These are phyloP conservation scores for Muntiacus muntjak DNA, from an alignment of 2,113 vertebrate genomes.

Conservation along the genomic window DNA sequence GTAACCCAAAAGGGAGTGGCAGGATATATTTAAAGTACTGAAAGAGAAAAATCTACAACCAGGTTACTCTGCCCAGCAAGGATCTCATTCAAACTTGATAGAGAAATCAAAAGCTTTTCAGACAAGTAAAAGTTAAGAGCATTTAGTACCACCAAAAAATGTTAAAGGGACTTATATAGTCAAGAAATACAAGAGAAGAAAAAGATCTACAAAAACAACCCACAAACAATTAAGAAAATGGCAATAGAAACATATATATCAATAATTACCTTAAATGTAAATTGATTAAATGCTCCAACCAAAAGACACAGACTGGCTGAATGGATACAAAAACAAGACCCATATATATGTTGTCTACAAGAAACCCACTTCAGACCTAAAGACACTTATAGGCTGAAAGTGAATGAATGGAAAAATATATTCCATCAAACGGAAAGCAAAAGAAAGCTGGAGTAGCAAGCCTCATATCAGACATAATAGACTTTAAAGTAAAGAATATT, in stretches of 20 bases:
- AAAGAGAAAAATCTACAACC: not conserved
- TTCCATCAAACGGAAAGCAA: not conserved
- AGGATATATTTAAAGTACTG: not conserved
- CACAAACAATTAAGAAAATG: not conserved
- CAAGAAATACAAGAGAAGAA: not conserved
- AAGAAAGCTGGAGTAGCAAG: not conserved
- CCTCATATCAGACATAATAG: not conserved
- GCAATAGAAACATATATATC: not conserved
- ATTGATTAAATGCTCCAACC: not conserved
- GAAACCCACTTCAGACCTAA: not conserved
- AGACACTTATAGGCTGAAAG: not conserved
- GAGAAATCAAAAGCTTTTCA: not conserved
- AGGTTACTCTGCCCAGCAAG: not conserved
- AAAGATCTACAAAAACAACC: not conserved
- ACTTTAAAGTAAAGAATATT: not conserved
- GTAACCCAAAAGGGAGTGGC: not conserved
- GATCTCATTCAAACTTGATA: not conserved
- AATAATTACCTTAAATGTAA: not conserved
- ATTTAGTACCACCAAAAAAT: not conserved
- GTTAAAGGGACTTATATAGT: not conserved
- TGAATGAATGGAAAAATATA: not conserved
- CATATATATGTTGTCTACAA: not conserved
- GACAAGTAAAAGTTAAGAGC: not conserved
- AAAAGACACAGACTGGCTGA: not conserved
- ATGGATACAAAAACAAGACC: not conserved